These are phyloP conservation scores for Sarcoramphus papa DNA, from an alignment of 2,797 vertebrate species.

Conservation along the genomic window DNA sequence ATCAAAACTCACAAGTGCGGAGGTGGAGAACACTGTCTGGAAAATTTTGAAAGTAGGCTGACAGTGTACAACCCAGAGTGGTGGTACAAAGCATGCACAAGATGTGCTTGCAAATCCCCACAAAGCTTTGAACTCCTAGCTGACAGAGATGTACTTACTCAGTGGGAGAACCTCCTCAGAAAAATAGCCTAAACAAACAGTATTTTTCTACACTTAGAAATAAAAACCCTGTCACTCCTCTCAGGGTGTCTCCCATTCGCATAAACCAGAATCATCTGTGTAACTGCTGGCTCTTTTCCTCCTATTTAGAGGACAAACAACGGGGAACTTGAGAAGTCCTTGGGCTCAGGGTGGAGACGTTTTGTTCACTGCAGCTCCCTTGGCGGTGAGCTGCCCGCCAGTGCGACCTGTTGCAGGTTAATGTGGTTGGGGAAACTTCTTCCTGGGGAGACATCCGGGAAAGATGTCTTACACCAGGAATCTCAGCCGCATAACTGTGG, in stretches of 20 bases:
- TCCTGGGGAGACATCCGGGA: not conserved
- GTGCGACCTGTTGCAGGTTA: not conserved
- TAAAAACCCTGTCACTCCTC: not conserved
- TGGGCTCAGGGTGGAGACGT: not conserved
- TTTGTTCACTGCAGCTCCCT: not conserved
- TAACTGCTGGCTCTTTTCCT: not conserved
- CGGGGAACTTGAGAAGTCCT: not conserved
- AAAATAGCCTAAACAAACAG: not conserved
- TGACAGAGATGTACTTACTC: not conserved
- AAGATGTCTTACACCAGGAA: not conserved
- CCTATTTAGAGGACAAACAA: not conserved
- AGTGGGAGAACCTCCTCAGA: not conserved
- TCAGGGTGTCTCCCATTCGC: not conserved
- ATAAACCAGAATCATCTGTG: conserved; percentile 10
- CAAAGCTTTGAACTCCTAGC: not conserved
- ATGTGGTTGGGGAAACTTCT: not conserved
- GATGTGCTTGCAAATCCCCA: not conserved
- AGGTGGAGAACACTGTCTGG: not conserved
- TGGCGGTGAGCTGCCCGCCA: rapidly evolving
- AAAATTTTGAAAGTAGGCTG: not conserved
- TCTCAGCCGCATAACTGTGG: not conserved
- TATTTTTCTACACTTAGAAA: not conserved
- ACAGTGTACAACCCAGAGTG: not conserved
- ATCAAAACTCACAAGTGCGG: not conserved
- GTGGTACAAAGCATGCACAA: not conserved